A percentile compares a stretch with the other conserved stretches of the same genome.
These are phyloP conservation scores for Dascyllus trimaculatus DNA, from an alignment of 2,113 vertebrate genomes.

Conservation along the genomic window DNA sequence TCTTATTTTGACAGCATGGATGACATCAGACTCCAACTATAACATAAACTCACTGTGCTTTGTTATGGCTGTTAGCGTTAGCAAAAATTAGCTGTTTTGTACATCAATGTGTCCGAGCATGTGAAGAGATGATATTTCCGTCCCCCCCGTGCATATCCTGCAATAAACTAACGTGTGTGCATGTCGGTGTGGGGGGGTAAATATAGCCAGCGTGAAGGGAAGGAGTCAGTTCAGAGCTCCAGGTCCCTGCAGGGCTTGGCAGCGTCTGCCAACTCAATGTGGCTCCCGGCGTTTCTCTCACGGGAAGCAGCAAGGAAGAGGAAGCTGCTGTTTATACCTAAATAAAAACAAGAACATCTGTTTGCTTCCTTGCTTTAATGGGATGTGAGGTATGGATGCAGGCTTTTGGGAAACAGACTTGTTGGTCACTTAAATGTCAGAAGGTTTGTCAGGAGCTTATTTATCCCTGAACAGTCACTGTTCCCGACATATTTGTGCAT, in stretches of 20 bases:
- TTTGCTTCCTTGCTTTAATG: background rate
- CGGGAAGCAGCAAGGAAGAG: constrained; percentile 15
- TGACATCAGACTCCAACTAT: background rate
- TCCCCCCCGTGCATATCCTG: background rate
- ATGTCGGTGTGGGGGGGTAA: constrained; percentile 9
- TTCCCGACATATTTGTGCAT: background rate
- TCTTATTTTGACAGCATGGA: background rate
- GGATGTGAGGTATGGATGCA: background rate
- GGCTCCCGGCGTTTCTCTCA: constrained; percentile 16
- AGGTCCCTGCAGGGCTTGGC: constrained; percentile 43
- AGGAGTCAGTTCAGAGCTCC: constrained; percentile 37
- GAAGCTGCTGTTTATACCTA: constrained; percentile 23
- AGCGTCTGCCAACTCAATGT: constrained; percentile 51
- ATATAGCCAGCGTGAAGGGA: constrained; percentile 25
- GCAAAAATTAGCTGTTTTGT: background rate
- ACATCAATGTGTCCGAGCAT: background rate
- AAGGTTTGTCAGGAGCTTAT: background rate
- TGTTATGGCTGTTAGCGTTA: background rate
- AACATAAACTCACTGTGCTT: background rate
- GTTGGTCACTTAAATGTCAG: background rate
- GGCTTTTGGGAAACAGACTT: no score
- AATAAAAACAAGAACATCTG: constrained; percentile 30
- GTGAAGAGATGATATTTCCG: background rate
- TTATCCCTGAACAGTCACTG: background rate
- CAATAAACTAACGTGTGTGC: background rate